Base-by-base conservation (phyloP, 2,113 vertebrate genomes). In the Dolichallabes microphthalmus region DNA sequence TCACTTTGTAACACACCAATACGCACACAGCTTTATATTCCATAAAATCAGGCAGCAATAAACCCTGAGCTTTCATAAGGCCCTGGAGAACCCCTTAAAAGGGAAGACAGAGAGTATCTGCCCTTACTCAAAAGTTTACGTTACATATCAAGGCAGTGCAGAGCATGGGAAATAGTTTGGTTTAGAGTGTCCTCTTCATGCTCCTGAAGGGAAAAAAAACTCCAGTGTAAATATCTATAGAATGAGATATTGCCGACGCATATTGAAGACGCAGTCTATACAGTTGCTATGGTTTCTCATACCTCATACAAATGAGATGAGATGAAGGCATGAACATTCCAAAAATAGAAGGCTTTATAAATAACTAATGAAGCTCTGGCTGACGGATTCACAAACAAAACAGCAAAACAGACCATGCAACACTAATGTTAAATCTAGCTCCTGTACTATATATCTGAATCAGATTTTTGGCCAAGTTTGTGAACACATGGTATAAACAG, bases 211-310 rank as follows among this genome's bases (percentile, higher is more conserved):
- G 7, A 45, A 8, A 45, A 45, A 45, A 45, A 68, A n/a, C 35
- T 30, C 77, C 87, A 75, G 84, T 84, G 82, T 66, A 80, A 86
- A 90, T 76, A 88, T 75, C 88, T 91, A 90, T 83, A 78, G 58
- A 75, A 25, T 91, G 82, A 93, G 85, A 83, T 66, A 86, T 78
- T 90, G 88, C n/a, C n/a, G n/a, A n/a, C n/a, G n/a, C n/a, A n/a
- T n/a, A n/a, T n/a, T n/a, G 85, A 92, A 92, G 83, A 82, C 84
- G 86, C 30, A 30, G 17, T 86, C 86, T 66, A 85, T 88, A 89
- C 53, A 58, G 30, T 88, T 93, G 87, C 92, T 82, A 92, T 92
- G 91, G 90, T 82, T 60, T 71, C 79, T 71, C 68, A 84, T 83
- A 88, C 60, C 57, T 58, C 17, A 27, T 52, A 52, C 61, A 85